Conservation (phyloP, 2,888 invertebrate genomes). For the Eilema depressum region DNA sequence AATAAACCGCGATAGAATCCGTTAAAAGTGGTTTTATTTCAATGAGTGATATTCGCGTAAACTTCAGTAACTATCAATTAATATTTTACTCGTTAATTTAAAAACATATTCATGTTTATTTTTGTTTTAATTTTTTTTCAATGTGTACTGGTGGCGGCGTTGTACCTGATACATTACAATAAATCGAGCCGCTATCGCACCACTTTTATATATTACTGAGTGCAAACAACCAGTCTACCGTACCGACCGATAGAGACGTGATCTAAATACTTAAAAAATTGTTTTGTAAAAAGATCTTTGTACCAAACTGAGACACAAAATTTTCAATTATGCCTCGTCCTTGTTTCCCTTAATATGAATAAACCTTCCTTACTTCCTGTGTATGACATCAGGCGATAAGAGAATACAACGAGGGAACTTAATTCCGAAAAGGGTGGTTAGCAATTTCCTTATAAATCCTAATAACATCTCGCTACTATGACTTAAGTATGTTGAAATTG, state of each 20-base stretch:
- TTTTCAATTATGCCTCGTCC: conserved; percentile 3
- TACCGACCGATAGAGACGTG: not conserved
- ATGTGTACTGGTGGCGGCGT: not conserved
- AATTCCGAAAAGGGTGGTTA: conserved; percentile 16
- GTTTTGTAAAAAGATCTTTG: not conserved
- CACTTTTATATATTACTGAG: not conserved
- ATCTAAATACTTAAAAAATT: not conserved
- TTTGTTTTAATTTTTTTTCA: too few species aligned
- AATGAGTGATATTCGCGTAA: too few species aligned
- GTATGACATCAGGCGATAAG: conserved; percentile 22
- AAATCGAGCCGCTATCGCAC: not conserved
- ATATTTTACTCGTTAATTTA: too few species aligned
- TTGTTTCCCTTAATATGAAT: conserved; percentile 15
- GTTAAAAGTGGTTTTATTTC: too few species aligned
- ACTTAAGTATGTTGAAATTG: conserved; percentile 16
- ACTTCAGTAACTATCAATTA: too few species aligned
- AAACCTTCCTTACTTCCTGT: conserved; percentile 9
- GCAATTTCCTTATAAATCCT: conserved; percentile 19
- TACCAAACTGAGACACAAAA: not conserved
- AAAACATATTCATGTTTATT: too few species aligned
- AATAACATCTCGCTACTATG: conserved; percentile 14
- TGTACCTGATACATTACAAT: not conserved
- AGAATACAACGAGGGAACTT: conserved; percentile 15
- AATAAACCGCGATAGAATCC: too few species aligned
- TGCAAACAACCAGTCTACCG: not conserved